Evolutionary conservation across 2,888 invertebrate genomes (phyloP), one percentile per base, ranked within the genome.

Genomic region (Acanthosoma haemorrhoidale): DNA sequence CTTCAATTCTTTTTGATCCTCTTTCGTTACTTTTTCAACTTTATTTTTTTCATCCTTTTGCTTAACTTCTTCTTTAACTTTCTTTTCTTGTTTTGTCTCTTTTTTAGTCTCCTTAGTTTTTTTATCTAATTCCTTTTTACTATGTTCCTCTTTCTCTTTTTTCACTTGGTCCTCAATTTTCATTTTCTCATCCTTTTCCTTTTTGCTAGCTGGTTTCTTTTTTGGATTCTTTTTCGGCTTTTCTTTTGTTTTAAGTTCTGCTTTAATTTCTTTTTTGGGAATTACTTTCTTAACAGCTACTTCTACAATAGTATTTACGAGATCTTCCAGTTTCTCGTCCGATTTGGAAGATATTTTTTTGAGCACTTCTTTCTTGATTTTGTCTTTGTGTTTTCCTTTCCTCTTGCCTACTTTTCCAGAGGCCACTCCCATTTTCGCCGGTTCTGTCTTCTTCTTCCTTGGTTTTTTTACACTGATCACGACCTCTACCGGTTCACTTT

Each of bases 161-260:
- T 74, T 74, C 70, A 73, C 74, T 18, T 43, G 9, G 60, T 70
- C 73, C 60, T 72, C 69, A 16, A 72, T 72, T 15, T 71, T 72
- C 15, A 9, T 11, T 16, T 73, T 73, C n/a, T 34, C 67, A 60
- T 60, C 69, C 69, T 71, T 78, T 25, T 70, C 75, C 9, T 77
- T 78, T 9, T 75, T 57, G n/a, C 75, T 76, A 76, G 83, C 82
- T 15, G 38, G 32, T n/a, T 57, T 67, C 60, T 67, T 67, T 29
- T 67, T 66, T 21, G n/a, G 39, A 16, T 34, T 18, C 36, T 70
- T 67, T 13, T 59, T 41, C 4, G 31, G 16, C 18, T 31, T 25
- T 15, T 64, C 38, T 36, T 57, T 63, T n/a, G 51, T 25, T 64
- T 70, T 59, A 18, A 21, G 6, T 39, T 59, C 60, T 21, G 18